Conservation (phyloP, 2,888 invertebrate genomes). For the Caenorhabditis sp. region DNA sequence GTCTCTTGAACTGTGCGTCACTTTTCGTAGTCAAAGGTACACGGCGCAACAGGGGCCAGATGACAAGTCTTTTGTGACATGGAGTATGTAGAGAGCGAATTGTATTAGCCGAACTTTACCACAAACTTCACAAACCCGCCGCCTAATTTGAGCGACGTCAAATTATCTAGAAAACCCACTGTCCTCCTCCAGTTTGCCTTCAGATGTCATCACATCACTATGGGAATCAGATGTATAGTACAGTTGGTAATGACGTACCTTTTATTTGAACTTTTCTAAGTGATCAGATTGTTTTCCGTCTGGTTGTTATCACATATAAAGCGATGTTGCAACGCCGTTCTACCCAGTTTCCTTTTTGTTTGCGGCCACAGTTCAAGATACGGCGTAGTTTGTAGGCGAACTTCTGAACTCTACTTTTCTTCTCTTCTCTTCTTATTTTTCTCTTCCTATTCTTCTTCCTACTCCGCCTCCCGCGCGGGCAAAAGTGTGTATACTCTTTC, state of each 20-base stretch:
- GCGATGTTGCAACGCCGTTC: neutral
- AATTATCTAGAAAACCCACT: no score
- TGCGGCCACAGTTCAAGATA: constrained; percentile 21
- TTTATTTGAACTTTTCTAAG: neutral
- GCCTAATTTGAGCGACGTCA: no score
- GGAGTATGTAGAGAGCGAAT: neutral
- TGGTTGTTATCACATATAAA: no score
- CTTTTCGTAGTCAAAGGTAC: constrained; percentile 28
- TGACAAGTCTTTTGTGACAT: constrained; percentile 15
- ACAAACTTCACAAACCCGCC: no score
- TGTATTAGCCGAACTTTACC: no score
- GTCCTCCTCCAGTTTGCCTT: no score
- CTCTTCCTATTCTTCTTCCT: no score
- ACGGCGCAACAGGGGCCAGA: neutral
- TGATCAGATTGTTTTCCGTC: no score
- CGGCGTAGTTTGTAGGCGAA: constrained; percentile 45
- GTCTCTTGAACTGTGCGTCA: constrained; percentile 37
- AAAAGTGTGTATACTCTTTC: constrained; percentile 1
- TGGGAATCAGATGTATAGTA: no score
- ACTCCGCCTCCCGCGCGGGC: constrained; percentile 1
- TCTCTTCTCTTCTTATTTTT: no score
- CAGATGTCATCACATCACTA: no score
- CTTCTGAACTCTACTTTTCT: constrained; percentile 22
- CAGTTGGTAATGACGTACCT: constrained; percentile 1
- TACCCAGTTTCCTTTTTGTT: neutral